A percentile compares a stretch with the other conserved stretches of the same genome.
Evolutionary conservation across 2,113 vertebrate genomes (phyloP).

Genomic region (Aptenodytes patagonicus): DNA sequence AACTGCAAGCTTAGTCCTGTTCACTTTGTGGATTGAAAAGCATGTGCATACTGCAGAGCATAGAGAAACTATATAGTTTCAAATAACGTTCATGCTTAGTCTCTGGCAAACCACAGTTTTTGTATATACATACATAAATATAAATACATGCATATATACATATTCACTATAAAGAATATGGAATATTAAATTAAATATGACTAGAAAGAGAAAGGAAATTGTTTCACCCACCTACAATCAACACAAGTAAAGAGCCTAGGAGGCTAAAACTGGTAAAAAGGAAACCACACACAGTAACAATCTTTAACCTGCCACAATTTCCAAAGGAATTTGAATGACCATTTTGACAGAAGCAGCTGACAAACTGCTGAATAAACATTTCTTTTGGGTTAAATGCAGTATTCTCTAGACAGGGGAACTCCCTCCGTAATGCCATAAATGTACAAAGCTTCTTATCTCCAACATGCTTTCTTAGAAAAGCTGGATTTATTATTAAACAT

Average conservation of each 20-base stretch:
- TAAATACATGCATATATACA: background rate
- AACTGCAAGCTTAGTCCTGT: background rate
- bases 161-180: background rate
- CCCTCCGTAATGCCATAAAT: background rate
- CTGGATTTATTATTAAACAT: background rate
- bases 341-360: background rate
- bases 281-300: background rate
- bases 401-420: background rate
- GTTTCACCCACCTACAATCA: background rate
- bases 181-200: background rate
- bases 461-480: background rate
- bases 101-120: background rate
- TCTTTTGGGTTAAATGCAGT: background rate
- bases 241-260: background rate
- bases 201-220: background rate
- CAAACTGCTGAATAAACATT: background rate
- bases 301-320: background rate
- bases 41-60: background rate
- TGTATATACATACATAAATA: background rate
- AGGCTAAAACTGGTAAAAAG: background rate
- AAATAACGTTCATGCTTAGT: background rate
- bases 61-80: background rate
- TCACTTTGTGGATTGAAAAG: background rate
- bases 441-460: background rate
- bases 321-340: background rate